Percentiles rank a stretch among this genome's conserved stretches.
Evolutionary conservation across 2,113 vertebrate genomes (phyloP).

Genomic region (Promerops cafer): DNA sequence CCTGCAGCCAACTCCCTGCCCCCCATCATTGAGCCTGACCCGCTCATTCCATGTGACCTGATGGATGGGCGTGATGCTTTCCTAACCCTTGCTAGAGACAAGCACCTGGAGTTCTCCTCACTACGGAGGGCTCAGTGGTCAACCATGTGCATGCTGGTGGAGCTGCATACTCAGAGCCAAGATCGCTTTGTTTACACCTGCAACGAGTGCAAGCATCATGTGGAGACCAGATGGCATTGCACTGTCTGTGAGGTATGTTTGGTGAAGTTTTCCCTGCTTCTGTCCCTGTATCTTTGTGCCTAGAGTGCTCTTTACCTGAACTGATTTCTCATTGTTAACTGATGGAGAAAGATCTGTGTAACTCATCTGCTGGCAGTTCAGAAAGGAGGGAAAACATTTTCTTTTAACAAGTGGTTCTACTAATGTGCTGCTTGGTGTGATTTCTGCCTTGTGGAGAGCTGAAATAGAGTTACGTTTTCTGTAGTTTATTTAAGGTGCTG

Average conservation of each 20-base stretch:
- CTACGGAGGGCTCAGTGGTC: constrained; percentile 93
- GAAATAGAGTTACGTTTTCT: not conserved
- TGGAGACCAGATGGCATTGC: constrained; percentile 97
- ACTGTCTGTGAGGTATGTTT: constrained; percentile 92
- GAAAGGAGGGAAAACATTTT: not conserved
- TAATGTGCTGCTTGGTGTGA: not conserved
- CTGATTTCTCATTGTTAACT: not conserved
- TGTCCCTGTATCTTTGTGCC: not conserved
- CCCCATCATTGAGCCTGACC: constrained; percentile 87
- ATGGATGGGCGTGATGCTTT: constrained; percentile 99
- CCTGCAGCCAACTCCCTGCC: constrained; percentile 92
- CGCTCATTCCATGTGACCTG: constrained; percentile 92
- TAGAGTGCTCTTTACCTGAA: not conserved
- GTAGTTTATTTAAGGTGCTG: not conserved
- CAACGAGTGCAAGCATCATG: constrained; percentile 96
- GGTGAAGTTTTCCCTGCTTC: not conserved
- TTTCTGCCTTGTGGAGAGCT: not conserved
- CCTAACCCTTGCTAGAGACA: constrained; percentile 93
- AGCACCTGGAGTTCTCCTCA: constrained; percentile 96
- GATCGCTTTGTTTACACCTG: constrained; percentile 98
- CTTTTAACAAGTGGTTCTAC: fast-evolving
- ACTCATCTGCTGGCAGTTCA: not conserved
- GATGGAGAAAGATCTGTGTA: not conserved
- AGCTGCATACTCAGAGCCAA: constrained; percentile 96
- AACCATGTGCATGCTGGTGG: constrained; percentile 97